phyloP scores from a whole-genome alignment of 2,888 invertebrate genomes.

The Chironomus tentans region DNA sequence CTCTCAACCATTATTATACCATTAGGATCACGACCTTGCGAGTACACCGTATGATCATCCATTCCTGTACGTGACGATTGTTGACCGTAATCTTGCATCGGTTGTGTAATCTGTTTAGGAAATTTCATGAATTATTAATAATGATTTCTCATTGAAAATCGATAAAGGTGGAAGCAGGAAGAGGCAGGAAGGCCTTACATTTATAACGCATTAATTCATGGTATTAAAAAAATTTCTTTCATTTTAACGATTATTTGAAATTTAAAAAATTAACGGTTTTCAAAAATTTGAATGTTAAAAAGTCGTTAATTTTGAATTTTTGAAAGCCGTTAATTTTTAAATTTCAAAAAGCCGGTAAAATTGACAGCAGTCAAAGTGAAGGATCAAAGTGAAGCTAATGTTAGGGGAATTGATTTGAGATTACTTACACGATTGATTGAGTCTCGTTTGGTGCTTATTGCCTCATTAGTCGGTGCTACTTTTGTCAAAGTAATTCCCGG shows the following conservation, averaged over 20 bases:
- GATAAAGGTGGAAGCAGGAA: too few relatives aligned
- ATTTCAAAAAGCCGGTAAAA: too few relatives aligned
- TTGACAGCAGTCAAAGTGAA: background rate
- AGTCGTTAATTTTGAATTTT: too few relatives aligned
- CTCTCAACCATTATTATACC: constrained; percentile 41
- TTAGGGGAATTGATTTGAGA: background rate
- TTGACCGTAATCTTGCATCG: constrained; percentile 26
- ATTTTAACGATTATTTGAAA: too few relatives aligned
- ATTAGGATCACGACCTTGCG: constrained; percentile 31
- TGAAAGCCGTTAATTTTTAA: too few relatives aligned
- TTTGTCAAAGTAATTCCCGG: constrained; percentile 74
- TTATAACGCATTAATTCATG: too few relatives aligned
- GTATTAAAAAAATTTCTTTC: too few relatives aligned
- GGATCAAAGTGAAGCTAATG: background rate
- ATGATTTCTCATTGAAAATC: background rate
- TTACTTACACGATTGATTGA: constrained; percentile 37
- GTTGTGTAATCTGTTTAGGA: constrained; percentile 29
- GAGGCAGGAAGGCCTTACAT: too few relatives aligned
- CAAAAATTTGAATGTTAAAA: background rate
- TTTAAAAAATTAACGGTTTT: background rate
- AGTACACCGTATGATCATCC: background rate
- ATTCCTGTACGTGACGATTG: background rate
- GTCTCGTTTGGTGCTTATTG: constrained; percentile 32
- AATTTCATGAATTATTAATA: background rate
- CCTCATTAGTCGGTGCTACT: constrained; percentile 46